Percentiles rank a stretch among this genome's conserved stretches.
Conservation (phyloP, 2,888 invertebrate species). For the Acleris literana region DNA sequence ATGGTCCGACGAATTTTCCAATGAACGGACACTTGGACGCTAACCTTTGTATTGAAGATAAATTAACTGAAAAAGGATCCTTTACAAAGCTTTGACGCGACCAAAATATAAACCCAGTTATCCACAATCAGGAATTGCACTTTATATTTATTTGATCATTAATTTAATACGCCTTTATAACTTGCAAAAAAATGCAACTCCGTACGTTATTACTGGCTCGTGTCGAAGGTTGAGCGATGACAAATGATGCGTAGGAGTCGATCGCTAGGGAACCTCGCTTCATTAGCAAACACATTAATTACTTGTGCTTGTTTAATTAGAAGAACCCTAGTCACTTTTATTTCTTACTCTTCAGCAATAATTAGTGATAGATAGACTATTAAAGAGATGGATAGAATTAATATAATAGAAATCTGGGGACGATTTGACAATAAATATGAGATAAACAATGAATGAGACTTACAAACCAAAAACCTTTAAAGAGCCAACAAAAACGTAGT, state of each 20-base stretch:
- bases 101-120: background rate
- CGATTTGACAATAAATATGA: too few relatives aligned
- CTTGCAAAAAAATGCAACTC: slow-evolving; percentile 19
- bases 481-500: too few relatives aligned
- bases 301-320: slow-evolving; percentile 72
- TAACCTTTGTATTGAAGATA: slow-evolving; percentile 77
- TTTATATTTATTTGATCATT: background rate
- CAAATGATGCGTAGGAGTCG: slow-evolving; percentile 79
- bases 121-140: background rate
- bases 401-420: too few relatives aligned
- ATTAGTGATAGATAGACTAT: background rate
- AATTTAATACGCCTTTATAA: background rate
- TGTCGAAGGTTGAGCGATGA: slow-evolving; percentile 73
- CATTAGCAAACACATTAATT: slow-evolving; percentile 78
- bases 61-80: slow-evolving; percentile 75
- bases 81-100: slow-evolving; percentile 39
- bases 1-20: slow-evolving; percentile 81
- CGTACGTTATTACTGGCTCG: slow-evolving; percentile 61
- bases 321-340: slow-evolving; percentile 57
- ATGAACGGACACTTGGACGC: slow-evolving; percentile 75
- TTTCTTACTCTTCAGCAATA: slow-evolving; percentile 38
- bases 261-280: slow-evolving; percentile 58
- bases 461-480: too few relatives aligned
- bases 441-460: too few relatives aligned
- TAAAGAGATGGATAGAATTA: too few relatives aligned